Evolutionary conservation across 2,888 invertebrate species (phyloP), one percentile per base, ranked within the genome.

Genomic region (Coecobrya sp.): DNA sequence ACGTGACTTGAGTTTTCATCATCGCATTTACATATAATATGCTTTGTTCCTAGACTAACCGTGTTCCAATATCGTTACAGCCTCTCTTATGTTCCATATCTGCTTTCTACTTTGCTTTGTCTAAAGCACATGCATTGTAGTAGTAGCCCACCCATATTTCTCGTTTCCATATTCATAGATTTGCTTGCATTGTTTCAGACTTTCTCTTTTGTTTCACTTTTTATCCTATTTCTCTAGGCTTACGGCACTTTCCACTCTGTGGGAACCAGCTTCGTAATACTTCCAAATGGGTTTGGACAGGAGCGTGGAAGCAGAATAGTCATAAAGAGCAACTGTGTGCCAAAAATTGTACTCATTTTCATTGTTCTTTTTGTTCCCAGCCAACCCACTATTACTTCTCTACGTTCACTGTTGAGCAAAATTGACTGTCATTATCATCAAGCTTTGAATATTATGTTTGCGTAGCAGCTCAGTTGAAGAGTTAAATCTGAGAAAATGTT

Each of bases 1-100:
- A 93, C 93, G 93, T 93, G 93, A 91, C 88, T 76, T 25, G 93
- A 42, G 49, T 93, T 85, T 27, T 42, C 52, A 93, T 65, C 36
- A 68, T 59, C 52, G 4, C 22, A 93, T 90, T 92, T 93, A 85
- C 92, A 92, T 89, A 73, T 73, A 86, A 86, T 86, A 22, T 52
- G 76, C 13, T 76, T 76, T n/a, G 42, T n/a, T 73, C 8, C 22
- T 73, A 5, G 0, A 4, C 1, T 16, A 30, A 13, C 16, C 30
- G 2, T 27, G 13, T 68, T 68, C 16, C 4, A 16, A 27, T 68
- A 7, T 62, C 36, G 8, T 42, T 42, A 5, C 10, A 16, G 2
- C n/a, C 13, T 70, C 13, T 16, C 8, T 10, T 42, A 42, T 13
- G 49, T 36, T 4, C 3, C 36, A 36, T n/a, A 25, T 68, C 30